Base-by-base conservation (phyloP, 2,888 invertebrate genomes). In the Microdon myrmicae region DNA sequence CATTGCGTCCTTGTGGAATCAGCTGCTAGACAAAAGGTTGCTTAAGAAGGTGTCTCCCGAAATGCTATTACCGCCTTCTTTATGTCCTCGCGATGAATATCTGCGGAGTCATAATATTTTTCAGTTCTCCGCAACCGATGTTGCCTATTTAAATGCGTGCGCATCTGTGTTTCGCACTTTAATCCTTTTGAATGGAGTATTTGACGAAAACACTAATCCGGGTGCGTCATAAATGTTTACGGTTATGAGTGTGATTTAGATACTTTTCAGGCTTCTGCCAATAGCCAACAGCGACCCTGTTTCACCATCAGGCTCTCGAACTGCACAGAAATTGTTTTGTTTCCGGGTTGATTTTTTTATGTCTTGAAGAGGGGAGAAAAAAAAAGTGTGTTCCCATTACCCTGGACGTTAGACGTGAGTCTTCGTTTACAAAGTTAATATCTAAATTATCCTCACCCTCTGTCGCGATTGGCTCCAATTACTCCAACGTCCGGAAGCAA, bases 201-300 rank as follows among this genome's bases (percentile, higher is more conserved):
- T 56, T 64, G 58, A 58, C 26, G 28, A 41, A 38, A 51, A 58
- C 31, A 51, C 58, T 64, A 64, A 64, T 64, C 64, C 23, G 45
- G 53, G 48, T 38, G 44, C 48, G 68, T 72, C 76, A 75, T 77
- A 78, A 77, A 77, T 78, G 77, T 78, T 77, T 77, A 78, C 75
- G 79, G 75, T 77, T 78, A 78, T 78, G 74, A 45, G 58, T 51
- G 45, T 47, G 64, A 58, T 58, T 64, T 51, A 56, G 56, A 37
- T 38, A 22, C 19, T 31, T 32, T 43, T 32, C n/a, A n/a, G n/a
- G n/a, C n/a, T n/a, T n/a, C n/a, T n/a, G n/a, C n/a, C n/a, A n/a
- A n/a, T n/a, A n/a, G n/a, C n/a, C n/a, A n/a, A n/a, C n/a, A n/a
- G n/a, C n/a, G n/a, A n/a, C n/a, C n/a, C n/a, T n/a, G n/a, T n/a